Conservation (phyloP, 2,113 vertebrate species). For the Cyprinodon brontotheroides region DNA sequence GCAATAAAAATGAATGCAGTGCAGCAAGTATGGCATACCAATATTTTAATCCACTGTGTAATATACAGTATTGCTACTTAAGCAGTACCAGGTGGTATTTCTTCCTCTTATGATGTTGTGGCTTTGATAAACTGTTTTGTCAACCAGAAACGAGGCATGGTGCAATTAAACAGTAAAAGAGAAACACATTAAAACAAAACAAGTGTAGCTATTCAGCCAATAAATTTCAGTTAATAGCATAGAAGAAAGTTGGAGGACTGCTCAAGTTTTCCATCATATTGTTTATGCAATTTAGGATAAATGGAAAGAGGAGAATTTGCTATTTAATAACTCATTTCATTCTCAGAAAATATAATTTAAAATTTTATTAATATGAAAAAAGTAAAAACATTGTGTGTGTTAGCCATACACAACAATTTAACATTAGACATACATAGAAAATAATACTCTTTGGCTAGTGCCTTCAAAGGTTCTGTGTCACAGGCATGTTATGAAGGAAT, state of each 20-base stretch:
- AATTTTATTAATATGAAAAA: too few relatives aligned
- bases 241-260: not conserved
- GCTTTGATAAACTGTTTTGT: conserved; percentile 5
- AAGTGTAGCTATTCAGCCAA: not conserved
- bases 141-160: not conserved
- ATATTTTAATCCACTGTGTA: conserved; percentile 46
- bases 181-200: conserved; percentile 1
- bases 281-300: not conserved
- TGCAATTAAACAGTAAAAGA: not conserved
- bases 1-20: conserved; percentile 50
- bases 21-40: conserved; percentile 41
- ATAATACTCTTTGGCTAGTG: not conserved
- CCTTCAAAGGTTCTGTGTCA: not conserved
- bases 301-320: not conserved
- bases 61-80: conserved; percentile 25
- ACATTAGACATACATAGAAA: not conserved
- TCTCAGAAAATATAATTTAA: too few relatives aligned
- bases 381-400: too few relatives aligned
- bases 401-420: too few relatives aligned
- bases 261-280: too few relatives aligned
- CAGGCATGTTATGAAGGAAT: not conserved
- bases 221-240: not conserved
- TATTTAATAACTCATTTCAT: not conserved
- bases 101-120: conserved; percentile 10
- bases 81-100: conserved; percentile 7